Evolutionary conservation across 2,888 invertebrate genomes (phyloP).

Genomic region (Eristalis tenax): DNA sequence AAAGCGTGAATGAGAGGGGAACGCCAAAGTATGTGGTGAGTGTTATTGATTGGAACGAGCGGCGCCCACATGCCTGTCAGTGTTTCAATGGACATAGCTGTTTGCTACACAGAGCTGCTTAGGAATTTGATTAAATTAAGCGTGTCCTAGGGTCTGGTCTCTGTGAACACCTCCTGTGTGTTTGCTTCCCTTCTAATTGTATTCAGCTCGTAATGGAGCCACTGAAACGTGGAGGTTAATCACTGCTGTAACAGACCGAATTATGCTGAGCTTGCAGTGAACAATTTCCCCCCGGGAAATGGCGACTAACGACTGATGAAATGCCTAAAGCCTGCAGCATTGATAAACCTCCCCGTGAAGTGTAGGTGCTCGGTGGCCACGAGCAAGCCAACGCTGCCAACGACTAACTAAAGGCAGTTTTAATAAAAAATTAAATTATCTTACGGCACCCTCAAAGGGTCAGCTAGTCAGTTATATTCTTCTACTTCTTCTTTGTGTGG

Average conservation of each 20-base stretch:
- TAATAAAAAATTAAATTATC: too few species aligned
- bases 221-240: neutral
- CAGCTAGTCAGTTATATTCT: too few species aligned
- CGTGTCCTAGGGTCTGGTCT: constrained; percentile 15
- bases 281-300: neutral
- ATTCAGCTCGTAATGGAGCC: constrained; percentile 12
- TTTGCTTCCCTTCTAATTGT: constrained; percentile 28
- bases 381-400: too few species aligned
- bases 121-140: constrained; percentile 52
- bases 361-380: too few species aligned
- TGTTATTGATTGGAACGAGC: constrained; percentile 34
- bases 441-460: too few species aligned
- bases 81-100: constrained; percentile 40
- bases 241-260: neutral
- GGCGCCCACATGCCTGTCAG: neutral
- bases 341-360: too few species aligned
- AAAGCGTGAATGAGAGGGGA: neutral
- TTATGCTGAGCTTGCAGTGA: neutral
- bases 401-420: too few species aligned
- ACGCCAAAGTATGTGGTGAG: neutral
- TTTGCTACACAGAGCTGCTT: constrained; percentile 29
- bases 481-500: too few species aligned
- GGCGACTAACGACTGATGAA: too few species aligned
- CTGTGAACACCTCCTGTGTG: constrained; percentile 6
- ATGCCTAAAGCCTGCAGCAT: too few species aligned